Base-by-base conservation (phyloP, 2,113 vertebrate species). In the Phrynosoma blainvillii region DNA sequence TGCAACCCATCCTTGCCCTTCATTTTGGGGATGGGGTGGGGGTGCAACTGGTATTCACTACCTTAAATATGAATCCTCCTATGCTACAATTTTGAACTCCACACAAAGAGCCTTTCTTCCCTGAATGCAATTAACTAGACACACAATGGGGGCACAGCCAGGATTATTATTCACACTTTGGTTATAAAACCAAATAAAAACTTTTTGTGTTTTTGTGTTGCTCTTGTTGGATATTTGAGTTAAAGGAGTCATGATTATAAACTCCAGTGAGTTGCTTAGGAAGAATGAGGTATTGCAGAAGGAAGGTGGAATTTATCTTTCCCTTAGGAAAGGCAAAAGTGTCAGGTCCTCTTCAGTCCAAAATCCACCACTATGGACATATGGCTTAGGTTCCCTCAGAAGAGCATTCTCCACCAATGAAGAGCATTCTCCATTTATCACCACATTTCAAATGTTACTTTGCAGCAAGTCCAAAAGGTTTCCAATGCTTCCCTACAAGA, bases 401-500 rank as follows among this genome's bases (percentile, higher is more conserved):
- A 56, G 68, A 20, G 36, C 76, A 85, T 90, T 88, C 87, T 62
- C 47, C 27, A 18, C 59, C 13, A 18, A 62, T 16, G 12, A 27
- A 56, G 68, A 23, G 42, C 82, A 85, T 90, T 88, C 87, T 62
- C 47, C 27, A 70, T 8, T n/a, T n/a, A 71, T 47, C 23, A 71
- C 2, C 13, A n/a, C 66, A 32, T 78, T 52, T 65, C 36, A 75
- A 76, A 70, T 36, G 79, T 77, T 18, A 7, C 42, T 89, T 81
- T 84, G 85, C 92, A 90, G 91, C 59, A 85, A 71, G 91, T 91
- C 91, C 86, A 87, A 88, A 54, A 7, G 88, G 87, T 91, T 91
- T 84, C n/a, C 70, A 92, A 92, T 30, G 89, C 90, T 94, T 89
- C 86, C 82, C 56, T n/a, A 90, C 56, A 3, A 30, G 84, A 88